A percentile compares a stretch with the other conserved stretches of the same genome.
These are phyloP conservation scores for Drosophila nasuta DNA, from an alignment of 1,140 invertebrate genomes.

Conservation along the genomic window DNA sequence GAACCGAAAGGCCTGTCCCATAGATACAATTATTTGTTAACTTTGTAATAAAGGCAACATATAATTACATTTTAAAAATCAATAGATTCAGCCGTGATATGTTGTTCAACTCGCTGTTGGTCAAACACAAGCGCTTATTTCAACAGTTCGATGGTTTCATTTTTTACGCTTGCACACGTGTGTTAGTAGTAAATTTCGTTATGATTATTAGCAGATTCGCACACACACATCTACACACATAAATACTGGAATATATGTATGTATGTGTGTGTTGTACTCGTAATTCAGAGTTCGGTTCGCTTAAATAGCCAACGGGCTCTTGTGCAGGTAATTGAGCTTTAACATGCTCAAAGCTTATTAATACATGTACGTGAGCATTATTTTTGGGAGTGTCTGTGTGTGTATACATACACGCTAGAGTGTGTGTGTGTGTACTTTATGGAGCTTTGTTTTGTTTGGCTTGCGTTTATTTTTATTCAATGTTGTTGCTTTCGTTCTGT, in stretches of 20 bases:
- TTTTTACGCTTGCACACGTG: slow-evolving; percentile 4
- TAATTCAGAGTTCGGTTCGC: slow-evolving; percentile 30
- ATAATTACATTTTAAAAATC: neutral
- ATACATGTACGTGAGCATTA: slow-evolving; percentile 47
- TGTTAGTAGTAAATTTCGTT: slow-evolving; percentile 32
- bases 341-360: slow-evolving; percentile 70
- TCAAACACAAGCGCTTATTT: slow-evolving; percentile 3
- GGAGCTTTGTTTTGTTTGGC: slow-evolving; percentile 54
- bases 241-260: neutral
- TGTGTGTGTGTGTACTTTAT: slow-evolving; percentile 31
- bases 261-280: slow-evolving; percentile 7
- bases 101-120: neutral
- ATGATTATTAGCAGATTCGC: slow-evolving; percentile 27
- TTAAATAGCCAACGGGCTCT: slow-evolving; percentile 48
- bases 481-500: slow-evolving; percentile 14
- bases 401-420: slow-evolving; percentile 11
- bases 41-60: neutral
- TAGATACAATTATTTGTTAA: neutral
- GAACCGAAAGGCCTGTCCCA: neutral
- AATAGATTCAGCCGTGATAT: neutral
- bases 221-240: slow-evolving; percentile 12
- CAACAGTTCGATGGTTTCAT: neutral
- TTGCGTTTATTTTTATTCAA: slow-evolving; percentile 45
- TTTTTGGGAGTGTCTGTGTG: slow-evolving; percentile 21
- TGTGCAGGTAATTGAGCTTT: slow-evolving; percentile 64